These are phyloP conservation scores for Campoplex capitator DNA, from an alignment of 2,888 invertebrate genomes.

Conservation along the genomic window DNA sequence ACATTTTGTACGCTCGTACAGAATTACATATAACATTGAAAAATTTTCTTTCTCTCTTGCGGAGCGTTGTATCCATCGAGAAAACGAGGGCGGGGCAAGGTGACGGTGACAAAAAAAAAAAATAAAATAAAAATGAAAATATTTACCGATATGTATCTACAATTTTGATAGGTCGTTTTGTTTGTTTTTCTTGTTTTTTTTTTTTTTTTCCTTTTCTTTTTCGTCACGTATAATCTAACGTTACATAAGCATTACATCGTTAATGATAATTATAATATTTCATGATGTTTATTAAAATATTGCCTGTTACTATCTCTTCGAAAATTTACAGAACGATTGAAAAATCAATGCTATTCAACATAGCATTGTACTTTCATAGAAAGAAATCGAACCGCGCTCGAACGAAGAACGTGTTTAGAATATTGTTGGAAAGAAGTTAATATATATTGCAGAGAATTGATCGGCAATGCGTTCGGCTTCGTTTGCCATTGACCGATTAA, in stretches of 20 bases:
- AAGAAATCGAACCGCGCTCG: constrained; percentile 46
- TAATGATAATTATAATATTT: constrained; percentile 49
- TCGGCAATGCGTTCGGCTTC: background rate
- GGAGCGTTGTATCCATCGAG: constrained; percentile 36
- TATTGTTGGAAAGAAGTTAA: constrained; percentile 7
- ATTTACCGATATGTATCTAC: constrained; percentile 57
- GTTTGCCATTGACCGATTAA: background rate
- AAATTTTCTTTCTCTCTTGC: constrained; percentile 13
- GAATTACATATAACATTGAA: constrained; percentile 57
- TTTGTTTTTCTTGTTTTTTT: background rate
- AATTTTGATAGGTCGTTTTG: constrained; percentile 45
- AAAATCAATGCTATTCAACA: constrained; percentile 46
- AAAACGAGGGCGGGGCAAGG: background rate
- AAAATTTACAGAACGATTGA: constrained; percentile 64
- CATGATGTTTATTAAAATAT: constrained; percentile 65
- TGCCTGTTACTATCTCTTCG: constrained; percentile 69
- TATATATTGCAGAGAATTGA: background rate
- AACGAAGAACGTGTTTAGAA: background rate
- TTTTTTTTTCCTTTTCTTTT: background rate
- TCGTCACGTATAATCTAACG: constrained; percentile 44
- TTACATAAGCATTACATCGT: constrained; percentile 56
- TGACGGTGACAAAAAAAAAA: background rate
- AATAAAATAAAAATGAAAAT: constrained; percentile 14
- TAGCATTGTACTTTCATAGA: constrained; percentile 50
- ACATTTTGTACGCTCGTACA: constrained; percentile 50